A percentile compares a stretch with the other conserved stretches of the same genome.
These are phyloP conservation scores for Agrochola circellaris DNA, from an alignment of 2,888 invertebrate genomes.

Conservation along the genomic window DNA sequence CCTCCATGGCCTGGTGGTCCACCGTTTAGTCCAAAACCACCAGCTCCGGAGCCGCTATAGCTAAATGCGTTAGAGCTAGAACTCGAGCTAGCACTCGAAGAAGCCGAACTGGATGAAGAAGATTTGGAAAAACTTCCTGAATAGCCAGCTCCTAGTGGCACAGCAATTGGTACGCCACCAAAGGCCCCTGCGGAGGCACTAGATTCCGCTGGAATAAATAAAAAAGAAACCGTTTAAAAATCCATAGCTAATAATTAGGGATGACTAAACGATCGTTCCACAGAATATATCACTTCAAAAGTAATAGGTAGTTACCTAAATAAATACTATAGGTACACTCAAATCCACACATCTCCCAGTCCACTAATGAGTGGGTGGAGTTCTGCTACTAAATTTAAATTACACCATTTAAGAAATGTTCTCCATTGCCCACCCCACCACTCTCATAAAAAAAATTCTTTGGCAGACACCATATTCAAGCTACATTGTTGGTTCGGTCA, in stretches of 20 bases:
- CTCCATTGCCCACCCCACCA: not conserved
- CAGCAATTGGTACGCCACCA: slow-evolving; percentile 73
- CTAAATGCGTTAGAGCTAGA: slow-evolving; percentile 81
- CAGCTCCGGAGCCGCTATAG: slow-evolving; percentile 76
- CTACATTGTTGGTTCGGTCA: not conserved
- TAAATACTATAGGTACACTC: not conserved
- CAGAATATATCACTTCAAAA: not conserved
- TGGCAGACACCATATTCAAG: not conserved
- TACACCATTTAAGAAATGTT: not conserved
- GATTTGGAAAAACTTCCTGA: slow-evolving; percentile 87
- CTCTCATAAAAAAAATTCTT: not conserved
- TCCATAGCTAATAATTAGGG: not conserved
- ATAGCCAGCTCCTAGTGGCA: slow-evolving; percentile 78
- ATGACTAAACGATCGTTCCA: not conserved
- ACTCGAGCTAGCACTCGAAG: slow-evolving; percentile 85
- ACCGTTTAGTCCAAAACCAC: slow-evolving; percentile 60
- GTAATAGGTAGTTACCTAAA: not conserved
- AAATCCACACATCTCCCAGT: not conserved
- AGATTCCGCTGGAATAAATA: slow-evolving; percentile 75
- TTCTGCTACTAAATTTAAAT: not conserved
- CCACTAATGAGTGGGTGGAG: not conserved
- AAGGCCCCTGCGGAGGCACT: slow-evolving; percentile 78
- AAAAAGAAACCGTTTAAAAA: slow-evolving; percentile 38
- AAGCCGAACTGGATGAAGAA: slow-evolving; percentile 84
- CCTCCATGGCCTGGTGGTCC: slow-evolving; percentile 65